Evolutionary conservation across 2,797 vertebrate genomes (phyloP).

Genomic region (Gila robusta): DNA sequence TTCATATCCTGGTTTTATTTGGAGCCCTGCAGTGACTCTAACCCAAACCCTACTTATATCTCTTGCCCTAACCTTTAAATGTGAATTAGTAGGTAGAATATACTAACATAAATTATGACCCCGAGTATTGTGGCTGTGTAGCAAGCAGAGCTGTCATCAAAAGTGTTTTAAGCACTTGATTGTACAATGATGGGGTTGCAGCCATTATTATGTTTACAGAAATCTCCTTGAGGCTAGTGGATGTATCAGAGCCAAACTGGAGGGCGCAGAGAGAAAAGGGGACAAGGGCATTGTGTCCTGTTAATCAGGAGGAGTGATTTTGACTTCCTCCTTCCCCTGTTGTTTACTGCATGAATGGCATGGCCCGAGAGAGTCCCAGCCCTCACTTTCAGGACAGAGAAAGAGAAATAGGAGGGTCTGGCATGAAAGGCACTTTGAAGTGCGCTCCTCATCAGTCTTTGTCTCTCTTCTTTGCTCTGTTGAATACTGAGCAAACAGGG

Average conservation of each 20-base stretch:
- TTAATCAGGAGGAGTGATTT: conserved; percentile 52
- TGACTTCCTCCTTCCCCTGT: conserved; percentile 53
- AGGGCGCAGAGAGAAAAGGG: conserved; percentile 5
- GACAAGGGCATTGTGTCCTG: conserved; percentile 47
- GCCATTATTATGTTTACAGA: conserved; percentile 16
- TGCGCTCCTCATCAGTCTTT: conserved; percentile 41
- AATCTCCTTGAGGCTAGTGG: conserved; percentile 8
- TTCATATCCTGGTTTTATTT: neutral
- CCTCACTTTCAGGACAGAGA: conserved; percentile 21
- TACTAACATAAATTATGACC: neutral
- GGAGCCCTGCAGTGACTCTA: neutral
- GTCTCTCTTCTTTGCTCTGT: conserved; percentile 41
- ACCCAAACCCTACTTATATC: neutral
- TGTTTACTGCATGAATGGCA: conserved; percentile 30
- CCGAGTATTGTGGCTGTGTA: neutral
- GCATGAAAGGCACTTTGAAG: conserved; percentile 52
- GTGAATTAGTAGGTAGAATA: neutral
- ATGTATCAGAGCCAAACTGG: neutral
- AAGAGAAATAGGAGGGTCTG: conserved; percentile 44
- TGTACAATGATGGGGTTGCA: neutral
- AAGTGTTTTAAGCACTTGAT: neutral
- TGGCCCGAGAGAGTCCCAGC: conserved; percentile 20
- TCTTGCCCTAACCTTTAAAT: neutral
- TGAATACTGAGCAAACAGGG: conserved; percentile 51
- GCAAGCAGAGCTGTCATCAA: neutral